phyloP scores from a whole-genome alignment of 2,888 invertebrate genomes.

The Proisotoma minuta region DNA sequence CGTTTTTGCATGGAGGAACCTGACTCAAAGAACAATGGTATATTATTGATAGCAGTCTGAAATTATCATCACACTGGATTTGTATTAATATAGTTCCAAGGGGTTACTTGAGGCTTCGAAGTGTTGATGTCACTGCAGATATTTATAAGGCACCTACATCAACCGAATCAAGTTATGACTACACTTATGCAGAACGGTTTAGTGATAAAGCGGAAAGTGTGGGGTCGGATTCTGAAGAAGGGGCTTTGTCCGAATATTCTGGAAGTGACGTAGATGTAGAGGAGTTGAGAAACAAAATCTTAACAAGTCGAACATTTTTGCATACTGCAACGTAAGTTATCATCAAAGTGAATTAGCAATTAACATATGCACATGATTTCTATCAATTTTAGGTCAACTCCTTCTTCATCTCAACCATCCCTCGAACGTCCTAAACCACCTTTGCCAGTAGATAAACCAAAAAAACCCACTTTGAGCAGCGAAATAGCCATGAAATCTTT shows the following conservation, averaged over 20 bases:
- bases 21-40: slow-evolving; percentile 34
- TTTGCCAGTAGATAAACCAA: neutral
- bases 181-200: neutral
- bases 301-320: neutral
- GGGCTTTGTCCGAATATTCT: slow-evolving; percentile 8
- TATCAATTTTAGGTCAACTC: neutral
- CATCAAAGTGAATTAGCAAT: neutral
- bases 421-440: neutral
- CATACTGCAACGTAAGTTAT: neutral
- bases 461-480: neutral
- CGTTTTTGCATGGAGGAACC: slow-evolving; percentile 47
- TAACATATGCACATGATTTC: neutral
- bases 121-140: slow-evolving; percentile 33
- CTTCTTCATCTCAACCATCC: neutral
- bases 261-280: slow-evolving; percentile 13
- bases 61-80: neutral
- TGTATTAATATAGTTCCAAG: slow-evolving; percentile 23
- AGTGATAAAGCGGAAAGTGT: slow-evolving; percentile 16
- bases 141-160: slow-evolving; percentile 1
- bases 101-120: slow-evolving; percentile 44
- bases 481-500: neutral
- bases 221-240: slow-evolving; percentile 17
- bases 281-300: neutral
- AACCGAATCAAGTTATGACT: slow-evolving; percentile 8
- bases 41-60: neutral